Evolutionary conservation across 2,797 vertebrate genomes (phyloP), one percentile per base, ranked within the genome.

Genomic region (Myotis myotis): DNA sequence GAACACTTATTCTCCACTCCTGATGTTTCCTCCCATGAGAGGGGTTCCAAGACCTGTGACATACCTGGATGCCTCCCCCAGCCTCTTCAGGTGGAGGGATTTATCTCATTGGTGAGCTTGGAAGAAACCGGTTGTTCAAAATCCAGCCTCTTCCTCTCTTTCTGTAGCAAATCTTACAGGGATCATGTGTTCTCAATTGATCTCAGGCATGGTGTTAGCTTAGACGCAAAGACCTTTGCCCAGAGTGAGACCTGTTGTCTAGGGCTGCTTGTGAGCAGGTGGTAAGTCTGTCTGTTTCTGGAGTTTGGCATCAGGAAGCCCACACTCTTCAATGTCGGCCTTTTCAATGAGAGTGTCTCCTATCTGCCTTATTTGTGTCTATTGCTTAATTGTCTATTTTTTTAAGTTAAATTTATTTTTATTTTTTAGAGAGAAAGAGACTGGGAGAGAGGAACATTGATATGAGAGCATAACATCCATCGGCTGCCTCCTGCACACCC

Each of bases 81-180:
- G 71, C 33, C 66, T 22, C 22, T 71, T 55, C 75, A 25, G 5
- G 5, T 55, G 28, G 15, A 87, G 47, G 38, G 25, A 71, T 79
- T 83, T 62, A 57, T 76, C 22, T 95, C 51, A 36, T 3, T 91
- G 84, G n/a, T 71, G 36, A 82, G 7, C 57, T 85, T 38, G 13
- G 36, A 57, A 95, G 89, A 93, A 88, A n/a, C 28, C 49, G 28
- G 33, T 28, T 92, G 71, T 95, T 89, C 84, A n/a, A 64, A 68
- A 78, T 38, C 47, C 51, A 60, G 44, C n/a, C 38, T 93, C 47
- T 95, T 88, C 64, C 16, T 80, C 33, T 71, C 33, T 71, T 25
- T 76, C 30, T 19, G 38, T 93, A 84, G 41, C 66, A 92, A 93
- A 86, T 78, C 47, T 86, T 30, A 41, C 22, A 85, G 83, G 53